These are phyloP conservation scores for Onychorhynchus coronatus DNA, from an alignment of 2,113 vertebrate species.

Conservation along the genomic window DNA sequence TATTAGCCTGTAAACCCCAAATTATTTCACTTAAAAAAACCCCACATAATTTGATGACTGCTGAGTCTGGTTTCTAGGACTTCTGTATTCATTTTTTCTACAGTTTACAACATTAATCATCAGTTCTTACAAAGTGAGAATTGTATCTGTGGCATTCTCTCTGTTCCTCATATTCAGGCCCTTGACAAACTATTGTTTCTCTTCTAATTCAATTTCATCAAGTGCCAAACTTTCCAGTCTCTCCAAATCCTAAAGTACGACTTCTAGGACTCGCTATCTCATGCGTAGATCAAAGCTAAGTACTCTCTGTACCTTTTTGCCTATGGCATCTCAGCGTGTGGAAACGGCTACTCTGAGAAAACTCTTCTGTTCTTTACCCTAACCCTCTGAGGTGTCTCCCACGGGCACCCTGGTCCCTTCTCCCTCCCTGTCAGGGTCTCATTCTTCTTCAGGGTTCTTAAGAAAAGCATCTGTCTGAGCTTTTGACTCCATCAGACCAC, in stretches of 20 bases:
- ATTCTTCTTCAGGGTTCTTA: not conserved
- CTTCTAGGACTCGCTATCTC: not conserved
- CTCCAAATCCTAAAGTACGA: not conserved
- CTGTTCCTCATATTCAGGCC: not conserved
- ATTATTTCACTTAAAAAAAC: not conserved
- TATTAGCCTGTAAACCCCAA: not conserved
- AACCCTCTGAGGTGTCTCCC: fast-evolving
- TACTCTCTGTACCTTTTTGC: not conserved
- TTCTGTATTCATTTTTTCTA: not conserved
- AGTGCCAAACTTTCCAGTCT: not conserved
- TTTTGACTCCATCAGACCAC: fast-evolving
- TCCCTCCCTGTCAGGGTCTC: not conserved
- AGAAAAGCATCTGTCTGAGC: too few relatives aligned
- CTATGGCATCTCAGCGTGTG: not conserved
- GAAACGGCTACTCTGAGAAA: not conserved
- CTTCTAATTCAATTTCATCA: not conserved
- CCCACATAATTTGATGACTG: not conserved
- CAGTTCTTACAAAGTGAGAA: not conserved
- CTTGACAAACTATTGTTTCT: not conserved
- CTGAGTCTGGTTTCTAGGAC: not conserved
- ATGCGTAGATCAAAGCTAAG: not conserved
- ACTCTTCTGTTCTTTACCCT: not conserved
- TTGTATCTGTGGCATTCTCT: not conserved
- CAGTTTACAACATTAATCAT: not conserved
- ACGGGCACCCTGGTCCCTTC: fast-evolving